A percentile compares a stretch with the other conserved stretches of the same genome.
Conservation (phyloP, 2,113 vertebrate genomes). For the Gobiocypris rarus region DNA sequence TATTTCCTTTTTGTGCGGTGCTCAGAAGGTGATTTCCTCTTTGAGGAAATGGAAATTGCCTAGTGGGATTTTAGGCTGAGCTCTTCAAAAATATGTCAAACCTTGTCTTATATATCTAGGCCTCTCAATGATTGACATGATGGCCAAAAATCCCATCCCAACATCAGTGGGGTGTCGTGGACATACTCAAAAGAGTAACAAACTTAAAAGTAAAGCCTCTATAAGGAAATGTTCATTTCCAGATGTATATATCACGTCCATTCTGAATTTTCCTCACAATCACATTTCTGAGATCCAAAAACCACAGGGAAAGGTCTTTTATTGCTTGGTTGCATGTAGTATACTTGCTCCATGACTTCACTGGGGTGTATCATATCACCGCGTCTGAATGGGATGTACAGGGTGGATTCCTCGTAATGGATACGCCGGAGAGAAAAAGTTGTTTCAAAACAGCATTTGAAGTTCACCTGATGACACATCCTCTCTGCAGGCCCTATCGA, state of each 20-base stretch:
- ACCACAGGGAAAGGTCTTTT: constrained; percentile 32
- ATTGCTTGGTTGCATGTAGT: constrained; percentile 20
- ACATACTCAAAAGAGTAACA: constrained; percentile 28
- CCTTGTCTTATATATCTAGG: constrained; percentile 49
- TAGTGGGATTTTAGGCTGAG: constrained; percentile 62
- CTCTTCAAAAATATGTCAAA: constrained; percentile 61
- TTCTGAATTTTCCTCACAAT: constrained; percentile 17
- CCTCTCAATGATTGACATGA: constrained; percentile 47
- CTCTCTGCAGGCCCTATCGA: neutral
- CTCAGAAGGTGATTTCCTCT: constrained; percentile 72
- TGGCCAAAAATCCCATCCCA: constrained; percentile 28
- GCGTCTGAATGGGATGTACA: constrained; percentile 39
- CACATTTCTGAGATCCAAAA: constrained; percentile 8
- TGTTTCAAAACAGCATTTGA: constrained; percentile 47
- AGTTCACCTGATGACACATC: constrained; percentile 44
- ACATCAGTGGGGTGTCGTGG: constrained; percentile 15
- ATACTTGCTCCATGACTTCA: constrained; percentile 39
- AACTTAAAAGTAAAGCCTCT: constrained; percentile 21
- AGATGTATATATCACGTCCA: constrained; percentile 18
- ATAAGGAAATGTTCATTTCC: constrained; percentile 6
- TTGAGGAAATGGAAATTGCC: constrained; percentile 73
- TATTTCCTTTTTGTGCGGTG: constrained; percentile 66
- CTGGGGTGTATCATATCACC: constrained; percentile 26
- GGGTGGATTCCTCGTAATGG: constrained; percentile 44
- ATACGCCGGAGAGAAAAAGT: constrained; percentile 41